phyloP scores from a whole-genome alignment of 2,797 vertebrate genomes.

The Crotalus adamanteus region DNA sequence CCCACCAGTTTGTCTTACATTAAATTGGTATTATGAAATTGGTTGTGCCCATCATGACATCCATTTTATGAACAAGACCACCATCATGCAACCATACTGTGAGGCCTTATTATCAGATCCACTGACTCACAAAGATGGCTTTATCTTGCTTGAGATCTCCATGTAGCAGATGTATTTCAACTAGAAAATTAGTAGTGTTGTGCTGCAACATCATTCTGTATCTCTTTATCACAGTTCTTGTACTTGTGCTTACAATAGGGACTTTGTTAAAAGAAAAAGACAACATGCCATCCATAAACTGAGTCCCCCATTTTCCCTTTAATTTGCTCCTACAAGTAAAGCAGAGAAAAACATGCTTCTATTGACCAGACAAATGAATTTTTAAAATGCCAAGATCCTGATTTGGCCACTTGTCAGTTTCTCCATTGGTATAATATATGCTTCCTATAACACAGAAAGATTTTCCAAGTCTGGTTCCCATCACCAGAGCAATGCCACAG shows the following conservation, averaged over 20 bases:
- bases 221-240: neutral
- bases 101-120: neutral
- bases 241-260: neutral
- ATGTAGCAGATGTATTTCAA: neutral
- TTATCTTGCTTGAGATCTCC: neutral
- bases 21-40: neutral
- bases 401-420: neutral
- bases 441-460: neutral
- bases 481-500: rapidly evolving
- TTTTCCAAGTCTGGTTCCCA: neutral
- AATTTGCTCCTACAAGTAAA: neutral
- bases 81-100: neutral
- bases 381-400: neutral
- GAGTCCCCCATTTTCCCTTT: neutral
- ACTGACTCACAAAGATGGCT: neutral
- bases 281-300: neutral
- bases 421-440: neutral
- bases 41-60: neutral
- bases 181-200: neutral
- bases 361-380: neutral
- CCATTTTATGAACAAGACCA: neutral
- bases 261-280: neutral
- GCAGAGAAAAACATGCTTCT: neutral
- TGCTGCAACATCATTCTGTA: neutral
- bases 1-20: neutral